phyloP scores from a whole-genome alignment of 2,797 vertebrate genomes.

The Tokudaia tokunoshimensis region DNA sequence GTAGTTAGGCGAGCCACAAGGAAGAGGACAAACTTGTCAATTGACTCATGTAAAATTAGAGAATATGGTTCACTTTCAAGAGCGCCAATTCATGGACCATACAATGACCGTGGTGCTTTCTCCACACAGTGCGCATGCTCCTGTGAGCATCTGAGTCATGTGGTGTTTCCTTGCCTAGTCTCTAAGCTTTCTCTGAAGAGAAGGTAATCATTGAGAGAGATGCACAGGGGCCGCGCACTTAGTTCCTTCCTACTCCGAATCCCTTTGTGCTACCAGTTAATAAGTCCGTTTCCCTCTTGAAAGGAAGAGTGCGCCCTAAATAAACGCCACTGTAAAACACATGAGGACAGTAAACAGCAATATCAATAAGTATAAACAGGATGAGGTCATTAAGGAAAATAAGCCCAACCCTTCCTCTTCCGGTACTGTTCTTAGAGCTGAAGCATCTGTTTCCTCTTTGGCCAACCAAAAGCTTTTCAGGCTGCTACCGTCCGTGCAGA shows the following conservation, averaged over 20 bases:
- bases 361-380: slow-evolving; percentile 9
- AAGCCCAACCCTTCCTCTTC: neutral
- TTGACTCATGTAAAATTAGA: neutral
- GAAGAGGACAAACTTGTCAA: neutral
- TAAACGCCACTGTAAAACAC: neutral
- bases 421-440: neutral
- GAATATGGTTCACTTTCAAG: neutral
- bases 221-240: neutral
- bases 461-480: neutral
- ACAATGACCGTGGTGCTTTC: neutral
- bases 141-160: neutral
- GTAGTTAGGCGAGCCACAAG: neutral
- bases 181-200: slow-evolving; percentile 6
- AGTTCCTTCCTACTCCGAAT: neutral
- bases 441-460: neutral
- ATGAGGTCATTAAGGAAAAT: slow-evolving; percentile 15
- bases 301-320: neutral
- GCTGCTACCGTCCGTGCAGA: neutral
- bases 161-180: neutral
- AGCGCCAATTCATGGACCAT: neutral
- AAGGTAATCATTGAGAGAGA: neutral
- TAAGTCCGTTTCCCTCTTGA: neutral
- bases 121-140: accelerated
- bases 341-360: neutral
- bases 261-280: neutral